phyloP scores from a whole-genome alignment of 2,888 invertebrate species.

The Ptilodon capucinus region DNA sequence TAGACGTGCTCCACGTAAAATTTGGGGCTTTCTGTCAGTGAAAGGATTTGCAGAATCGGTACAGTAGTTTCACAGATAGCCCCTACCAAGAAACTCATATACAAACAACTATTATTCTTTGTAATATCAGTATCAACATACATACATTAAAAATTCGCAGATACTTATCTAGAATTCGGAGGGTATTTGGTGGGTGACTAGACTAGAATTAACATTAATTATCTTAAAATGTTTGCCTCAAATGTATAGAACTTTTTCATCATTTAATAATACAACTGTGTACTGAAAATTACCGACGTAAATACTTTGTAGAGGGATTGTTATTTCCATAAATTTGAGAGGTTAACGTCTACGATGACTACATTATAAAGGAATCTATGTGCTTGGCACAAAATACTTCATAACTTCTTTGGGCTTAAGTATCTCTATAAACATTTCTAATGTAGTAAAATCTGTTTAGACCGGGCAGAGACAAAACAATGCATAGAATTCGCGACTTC shows the following conservation, averaged over 20 bases:
- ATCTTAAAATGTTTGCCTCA: constrained; percentile 26
- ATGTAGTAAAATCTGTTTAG: constrained; percentile 41
- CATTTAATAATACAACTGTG: too few relatives aligned
- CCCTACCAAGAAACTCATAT: too few relatives aligned
- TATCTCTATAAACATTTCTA: constrained; percentile 28
- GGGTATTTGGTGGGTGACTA: constrained; percentile 60
- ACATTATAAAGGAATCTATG: constrained; percentile 38
- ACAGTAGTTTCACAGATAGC: too few relatives aligned
- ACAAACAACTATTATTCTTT: too few relatives aligned
- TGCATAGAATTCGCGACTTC: constrained; percentile 13
- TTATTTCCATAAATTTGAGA: too few relatives aligned
- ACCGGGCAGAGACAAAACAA: constrained; percentile 39
- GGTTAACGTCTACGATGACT: constrained; percentile 44
- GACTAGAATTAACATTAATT: constrained; percentile 6
- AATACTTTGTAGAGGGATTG: too few relatives aligned
- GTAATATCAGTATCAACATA: too few relatives aligned
- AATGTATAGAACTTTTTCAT: too few relatives aligned
- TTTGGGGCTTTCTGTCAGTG: too few relatives aligned
- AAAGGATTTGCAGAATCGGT: too few relatives aligned
- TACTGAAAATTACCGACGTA: too few relatives aligned
- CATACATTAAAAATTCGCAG: constrained; percentile 42
- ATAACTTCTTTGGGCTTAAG: constrained; percentile 27
- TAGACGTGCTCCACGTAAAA: too few relatives aligned
- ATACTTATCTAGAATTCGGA: constrained; percentile 64
- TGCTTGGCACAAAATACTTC: constrained; percentile 55